Evolutionary conservation across 1,140 invertebrate genomes (phyloP).

Genomic region (Papilio dardanus): DNA sequence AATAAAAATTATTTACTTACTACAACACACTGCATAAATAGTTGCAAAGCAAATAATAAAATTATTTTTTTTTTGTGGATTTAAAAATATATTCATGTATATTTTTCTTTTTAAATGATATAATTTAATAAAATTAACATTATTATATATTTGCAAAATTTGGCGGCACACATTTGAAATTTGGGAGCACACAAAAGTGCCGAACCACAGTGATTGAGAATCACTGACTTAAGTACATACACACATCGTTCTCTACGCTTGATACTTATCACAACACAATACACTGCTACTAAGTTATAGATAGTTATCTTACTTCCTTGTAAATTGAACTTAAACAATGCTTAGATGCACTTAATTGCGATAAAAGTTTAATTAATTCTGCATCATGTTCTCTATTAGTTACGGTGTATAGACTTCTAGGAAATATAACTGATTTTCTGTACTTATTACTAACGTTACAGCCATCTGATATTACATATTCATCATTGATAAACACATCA

Average conservation of each 20-base stretch:
- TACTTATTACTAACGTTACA: not conserved
- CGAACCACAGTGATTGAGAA: too few species aligned
- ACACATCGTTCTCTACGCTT: not conserved
- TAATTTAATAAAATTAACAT: too few species aligned
- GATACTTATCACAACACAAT: not conserved
- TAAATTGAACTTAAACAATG: constrained; percentile 17
- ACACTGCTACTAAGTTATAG: not conserved
- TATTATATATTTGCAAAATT: too few species aligned
- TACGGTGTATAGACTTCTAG: not conserved
- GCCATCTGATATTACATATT: not conserved
- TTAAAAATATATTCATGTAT: too few species aligned
- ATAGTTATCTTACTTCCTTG: constrained; percentile 1
- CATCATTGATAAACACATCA: not conserved
- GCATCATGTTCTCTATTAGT: not conserved
- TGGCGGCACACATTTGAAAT: too few species aligned
- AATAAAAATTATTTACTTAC: too few species aligned
- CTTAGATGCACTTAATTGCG: constrained; percentile 8
- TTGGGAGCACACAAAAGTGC: too few species aligned
- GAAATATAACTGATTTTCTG: not conserved
- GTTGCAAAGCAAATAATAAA: too few species aligned
- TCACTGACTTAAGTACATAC: too few species aligned
- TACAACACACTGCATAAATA: too few species aligned
- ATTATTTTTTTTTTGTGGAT: too few species aligned
- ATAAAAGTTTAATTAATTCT: not conserved
- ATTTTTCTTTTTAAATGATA: too few species aligned